These are phyloP conservation scores for Megamerina dolium DNA, from an alignment of 2,888 invertebrate genomes.

Conservation along the genomic window DNA sequence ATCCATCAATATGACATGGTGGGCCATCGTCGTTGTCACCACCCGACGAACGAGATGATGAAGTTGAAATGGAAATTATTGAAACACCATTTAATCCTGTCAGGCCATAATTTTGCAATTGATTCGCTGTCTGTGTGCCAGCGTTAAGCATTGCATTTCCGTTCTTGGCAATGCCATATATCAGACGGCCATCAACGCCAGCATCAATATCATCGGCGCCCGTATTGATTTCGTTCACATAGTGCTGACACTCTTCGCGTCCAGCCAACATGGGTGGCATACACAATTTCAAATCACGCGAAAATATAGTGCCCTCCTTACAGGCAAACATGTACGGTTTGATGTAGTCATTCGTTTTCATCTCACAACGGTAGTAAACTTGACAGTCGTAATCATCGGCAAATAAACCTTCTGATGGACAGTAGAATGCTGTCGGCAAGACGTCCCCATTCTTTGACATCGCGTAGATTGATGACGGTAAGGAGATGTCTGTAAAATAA, in stretches of 20 bases:
- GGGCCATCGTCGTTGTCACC: slow-evolving; percentile 27
- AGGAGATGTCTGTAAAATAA: slow-evolving; percentile 32
- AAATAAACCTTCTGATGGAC: slow-evolving; percentile 65
- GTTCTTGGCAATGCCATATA: slow-evolving; percentile 24
- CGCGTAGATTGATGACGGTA: slow-evolving; percentile 24
- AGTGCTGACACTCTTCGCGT: slow-evolving; percentile 60
- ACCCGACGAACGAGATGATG: slow-evolving; percentile 36
- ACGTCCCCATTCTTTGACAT: slow-evolving; percentile 3
- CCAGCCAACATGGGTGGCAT: slow-evolving; percentile 65
- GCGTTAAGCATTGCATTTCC: slow-evolving; percentile 24
- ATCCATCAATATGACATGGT: slow-evolving; percentile 62
- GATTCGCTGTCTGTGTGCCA: slow-evolving; percentile 24
- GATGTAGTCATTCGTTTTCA: slow-evolving; percentile 51
- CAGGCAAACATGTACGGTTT: slow-evolving; percentile 65
- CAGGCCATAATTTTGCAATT: slow-evolving; percentile 39
- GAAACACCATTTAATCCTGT: slow-evolving; percentile 44
- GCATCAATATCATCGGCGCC: slow-evolving; percentile 20
- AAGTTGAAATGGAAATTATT: slow-evolving; percentile 44
- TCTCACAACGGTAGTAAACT: slow-evolving; percentile 69
- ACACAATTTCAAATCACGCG: slow-evolving; percentile 61
- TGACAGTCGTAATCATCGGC: slow-evolving; percentile 67
- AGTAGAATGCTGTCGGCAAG: slow-evolving; percentile 48
- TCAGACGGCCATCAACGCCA: slow-evolving; percentile 22
- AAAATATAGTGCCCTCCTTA: slow-evolving; percentile 69
- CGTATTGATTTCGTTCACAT: slow-evolving; percentile 42